Evolutionary conservation across 2,797 vertebrate genomes (phyloP).

Genomic region (Thunnus albacares): DNA sequence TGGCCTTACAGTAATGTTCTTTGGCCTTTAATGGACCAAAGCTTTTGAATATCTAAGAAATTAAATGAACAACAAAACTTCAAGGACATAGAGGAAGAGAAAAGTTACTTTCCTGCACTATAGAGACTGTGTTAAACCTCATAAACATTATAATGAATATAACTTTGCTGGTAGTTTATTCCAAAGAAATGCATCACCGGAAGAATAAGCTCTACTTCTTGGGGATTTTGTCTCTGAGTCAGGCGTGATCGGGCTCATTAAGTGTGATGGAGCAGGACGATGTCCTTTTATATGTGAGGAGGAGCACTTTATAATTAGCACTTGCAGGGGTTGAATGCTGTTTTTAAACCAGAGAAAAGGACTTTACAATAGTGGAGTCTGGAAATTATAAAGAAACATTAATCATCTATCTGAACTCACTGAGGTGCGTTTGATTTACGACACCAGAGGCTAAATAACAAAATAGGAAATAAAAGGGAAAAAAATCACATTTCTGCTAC

Average conservation of each 20-base stretch:
- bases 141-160: too few species aligned
- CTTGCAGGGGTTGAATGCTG: slow-evolving; percentile 10
- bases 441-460: background rate
- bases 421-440: slow-evolving; percentile 24
- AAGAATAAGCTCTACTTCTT: background rate
- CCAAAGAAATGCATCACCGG: too few species aligned
- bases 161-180: too few species aligned
- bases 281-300: slow-evolving; percentile 41
- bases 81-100: too few species aligned
- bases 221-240: background rate
- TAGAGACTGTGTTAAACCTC: too few species aligned
- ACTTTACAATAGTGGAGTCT: background rate
- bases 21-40: too few species aligned
- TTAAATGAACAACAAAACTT: too few species aligned
- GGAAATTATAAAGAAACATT: background rate
- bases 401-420: background rate
- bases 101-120: too few species aligned
- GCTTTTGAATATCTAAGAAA: too few species aligned
- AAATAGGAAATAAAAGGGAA: too few species aligned
- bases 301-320: slow-evolving; percentile 52
- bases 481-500: too few species aligned
- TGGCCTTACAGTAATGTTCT: too few species aligned
- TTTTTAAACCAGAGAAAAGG: slow-evolving; percentile 26
- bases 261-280: background rate
- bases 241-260: background rate